Percentiles rank a stretch among this genome's conserved stretches.
Conservation (phyloP, 2,113 vertebrate genomes). For the Proteles cristata region DNA sequence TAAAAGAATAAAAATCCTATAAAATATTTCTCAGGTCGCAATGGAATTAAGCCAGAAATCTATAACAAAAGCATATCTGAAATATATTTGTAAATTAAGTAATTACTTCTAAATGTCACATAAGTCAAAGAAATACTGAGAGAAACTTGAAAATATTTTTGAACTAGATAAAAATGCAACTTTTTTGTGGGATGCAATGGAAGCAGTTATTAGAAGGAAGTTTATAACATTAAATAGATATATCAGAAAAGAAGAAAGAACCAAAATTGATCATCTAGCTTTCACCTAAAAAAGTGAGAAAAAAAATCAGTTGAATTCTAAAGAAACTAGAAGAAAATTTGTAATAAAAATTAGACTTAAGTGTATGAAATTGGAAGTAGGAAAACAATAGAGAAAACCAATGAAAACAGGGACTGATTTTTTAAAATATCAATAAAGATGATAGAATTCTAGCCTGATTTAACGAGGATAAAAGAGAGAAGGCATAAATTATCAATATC, state of each 20-base stretch:
- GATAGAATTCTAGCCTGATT: background rate
- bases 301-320: background rate
- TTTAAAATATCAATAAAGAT: background rate
- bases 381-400: background rate
- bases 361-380: background rate
- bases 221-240: background rate
- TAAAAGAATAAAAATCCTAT: background rate
- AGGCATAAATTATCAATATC: background rate
- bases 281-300: background rate
- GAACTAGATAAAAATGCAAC: background rate
- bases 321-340: background rate
- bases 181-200: background rate
- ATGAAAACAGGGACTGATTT: background rate
- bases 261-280: background rate
- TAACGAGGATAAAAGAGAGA: background rate
- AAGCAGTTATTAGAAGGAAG: background rate
- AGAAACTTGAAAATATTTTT: background rate
- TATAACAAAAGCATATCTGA: background rate
- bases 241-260: background rate
- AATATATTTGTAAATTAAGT: background rate
- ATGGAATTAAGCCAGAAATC: background rate
- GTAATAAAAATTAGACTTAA: background rate
- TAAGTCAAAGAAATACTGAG: background rate
- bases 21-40: background rate
- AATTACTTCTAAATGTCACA: background rate